Evolutionary conservation across 2,888 invertebrate species (phyloP).

Genomic region (Trichopoda pennipes): DNA sequence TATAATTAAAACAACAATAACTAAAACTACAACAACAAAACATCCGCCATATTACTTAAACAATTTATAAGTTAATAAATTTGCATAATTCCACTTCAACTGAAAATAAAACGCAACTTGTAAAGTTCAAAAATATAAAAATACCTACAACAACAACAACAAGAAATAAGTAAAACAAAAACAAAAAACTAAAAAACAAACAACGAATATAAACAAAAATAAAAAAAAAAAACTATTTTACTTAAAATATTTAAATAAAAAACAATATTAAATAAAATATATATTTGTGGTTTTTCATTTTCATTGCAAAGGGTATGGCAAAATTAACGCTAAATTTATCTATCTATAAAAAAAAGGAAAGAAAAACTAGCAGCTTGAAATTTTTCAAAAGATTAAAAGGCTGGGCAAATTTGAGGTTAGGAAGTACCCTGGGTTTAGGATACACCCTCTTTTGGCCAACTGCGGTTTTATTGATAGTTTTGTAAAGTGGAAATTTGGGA

Average conservation of each 20-base stretch:
- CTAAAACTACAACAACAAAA: not conserved
- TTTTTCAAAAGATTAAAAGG: too few species aligned
- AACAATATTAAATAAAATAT: slow-evolving; percentile 36
- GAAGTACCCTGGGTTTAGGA: too few species aligned
- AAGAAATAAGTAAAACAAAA: not conserved
- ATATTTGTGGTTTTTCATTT: slow-evolving; percentile 10
- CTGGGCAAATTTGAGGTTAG: too few species aligned
- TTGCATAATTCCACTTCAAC: slow-evolving; percentile 53
- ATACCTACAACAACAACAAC: slow-evolving; percentile 10
- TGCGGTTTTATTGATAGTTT: too few species aligned
- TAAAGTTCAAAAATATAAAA: slow-evolving; percentile 57
- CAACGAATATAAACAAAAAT: too few species aligned
- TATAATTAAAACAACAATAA: slow-evolving; percentile 6
- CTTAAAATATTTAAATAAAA: slow-evolving; percentile 57
- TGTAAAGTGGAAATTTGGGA: too few species aligned
- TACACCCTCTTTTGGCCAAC: too few species aligned
- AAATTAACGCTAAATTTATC: too few species aligned
- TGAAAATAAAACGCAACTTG: slow-evolving; percentile 54
- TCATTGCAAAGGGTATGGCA: too few species aligned
- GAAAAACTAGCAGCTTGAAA: too few species aligned
- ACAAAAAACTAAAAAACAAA: slow-evolving; percentile 9
- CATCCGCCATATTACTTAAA: slow-evolving; percentile 67
- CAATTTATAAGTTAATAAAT: slow-evolving; percentile 24
- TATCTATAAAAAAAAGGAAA: too few species aligned
- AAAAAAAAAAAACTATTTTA: slow-evolving; percentile 53